Base-by-base conservation (phyloP, 2,888 invertebrate species). In the Sialis lutaria region DNA sequence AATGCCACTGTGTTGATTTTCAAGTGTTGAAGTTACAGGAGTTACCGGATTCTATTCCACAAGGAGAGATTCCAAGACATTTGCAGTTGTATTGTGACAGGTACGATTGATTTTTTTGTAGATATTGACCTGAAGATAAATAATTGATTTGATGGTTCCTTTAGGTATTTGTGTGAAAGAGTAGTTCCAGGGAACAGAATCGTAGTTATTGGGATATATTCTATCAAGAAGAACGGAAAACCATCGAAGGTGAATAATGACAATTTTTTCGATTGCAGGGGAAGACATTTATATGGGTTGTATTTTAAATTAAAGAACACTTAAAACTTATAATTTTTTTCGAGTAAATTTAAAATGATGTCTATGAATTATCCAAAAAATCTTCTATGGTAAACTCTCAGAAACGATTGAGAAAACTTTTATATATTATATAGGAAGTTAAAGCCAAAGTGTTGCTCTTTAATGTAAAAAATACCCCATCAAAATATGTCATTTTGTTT, bases 21-120 rank as follows among this genome's bases (percentile, higher is more conserved):
- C 98, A 99, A 78, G 82, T 88, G 0, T 64, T 98, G n/a, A 99
- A 96, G 64, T 67, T 97, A 8, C 97, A 98, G 74, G 98, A 98
- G 67, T 69, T 90, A 13, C 93, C 95, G 0, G 97, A 98, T 63
- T 80, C 78, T 52, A 83, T 91, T 49, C 93, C 93, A 0, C 93
- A 96, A 59, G 97, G 98, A 42, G 98, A 99, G 70, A 88, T 98
- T 74, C 97, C 98, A 0, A 76, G 98, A 1, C 97, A 98, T 64
- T 69, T 98, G 56, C 87, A 90, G 53, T 71, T 99, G 6, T 99
- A 90, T 64, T 88, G 88, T 58, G 98, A 98, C 60, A 78, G 96
- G 58, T 76, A 70, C 52, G 51, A 40, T 39, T 31, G 44, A 7
- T 39, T 47, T 48, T 33, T 39, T 39, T 48, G n/a, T 41, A 50